Base-by-base conservation (phyloP, 2,888 invertebrate species). In the Tricholauxania praeusta region DNA sequence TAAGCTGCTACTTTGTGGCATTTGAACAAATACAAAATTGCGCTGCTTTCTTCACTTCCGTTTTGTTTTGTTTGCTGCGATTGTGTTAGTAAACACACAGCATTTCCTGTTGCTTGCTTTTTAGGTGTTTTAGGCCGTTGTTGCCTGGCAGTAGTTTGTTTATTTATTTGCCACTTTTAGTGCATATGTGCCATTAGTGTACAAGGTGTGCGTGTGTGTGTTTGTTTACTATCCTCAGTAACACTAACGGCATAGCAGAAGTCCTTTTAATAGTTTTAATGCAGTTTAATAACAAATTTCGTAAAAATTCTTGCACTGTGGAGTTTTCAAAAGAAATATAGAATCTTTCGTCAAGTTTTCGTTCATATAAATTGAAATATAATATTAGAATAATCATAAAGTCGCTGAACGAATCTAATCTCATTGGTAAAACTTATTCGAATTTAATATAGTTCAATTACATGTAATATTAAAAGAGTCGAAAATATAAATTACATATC, bases 51-150 rank as follows among this genome's bases (percentile, higher is more conserved):
- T 7, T 28, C 28, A 28, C 28, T 28, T 28, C 39, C 39, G 10
- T 39, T 39, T 39, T 39, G 39, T 39, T 39, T 39, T 39, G 39
- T 39, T 39, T 39, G 39, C 39, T 39, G 39, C 39, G 39, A 39
- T 39, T 39, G 39, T 57, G 57, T 22, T 14, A 28, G 14, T 28
- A 57, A 57, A 57, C 57, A 57, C 57, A 19, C 39, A 7, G 39
- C 57, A 57, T 57, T 57, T 57, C 57, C 57, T 57, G 57, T 57
- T 57, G 57, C 57, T 57, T 57, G 57, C 57, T 28, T 57, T 57
- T 57, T 19, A 19, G 57, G 14, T 8, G 57, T 57, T 57, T 57
- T 28, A 57, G 39, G 7, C 39, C 39, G 10, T 10, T 39, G 7
- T 39, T 39, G 10, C 39, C 10, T 2, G 39, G 39, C 57, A 19